phyloP scores from a whole-genome alignment of 2,888 invertebrate genomes.

The Lepeophtheirus nordmannii region DNA sequence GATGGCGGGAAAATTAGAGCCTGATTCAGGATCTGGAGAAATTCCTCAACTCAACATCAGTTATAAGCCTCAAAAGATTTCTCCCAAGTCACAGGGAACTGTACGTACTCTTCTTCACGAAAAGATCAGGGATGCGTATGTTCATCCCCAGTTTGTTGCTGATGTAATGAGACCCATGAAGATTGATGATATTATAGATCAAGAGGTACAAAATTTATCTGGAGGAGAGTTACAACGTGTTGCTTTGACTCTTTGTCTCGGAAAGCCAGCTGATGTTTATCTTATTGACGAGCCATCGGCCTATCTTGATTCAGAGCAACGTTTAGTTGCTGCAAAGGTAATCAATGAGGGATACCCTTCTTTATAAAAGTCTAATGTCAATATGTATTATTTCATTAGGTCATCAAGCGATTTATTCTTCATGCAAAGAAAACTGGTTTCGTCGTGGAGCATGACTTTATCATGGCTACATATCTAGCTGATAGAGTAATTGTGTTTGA shows the following conservation, averaged over 20 bases:
- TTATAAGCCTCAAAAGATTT: constrained; percentile 99
- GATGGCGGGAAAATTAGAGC: constrained; percentile 85
- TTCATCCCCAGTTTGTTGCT: constrained; percentile 94
- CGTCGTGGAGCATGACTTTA: constrained; percentile 99
- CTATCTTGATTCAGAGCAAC: constrained; percentile 97
- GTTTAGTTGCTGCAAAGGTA: constrained; percentile 97
- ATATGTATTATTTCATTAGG: not conserved
- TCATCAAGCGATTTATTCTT: constrained; percentile 54
- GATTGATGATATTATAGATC: constrained; percentile 92
- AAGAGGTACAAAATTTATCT: constrained; percentile 93
- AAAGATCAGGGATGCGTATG: constrained; percentile 89
- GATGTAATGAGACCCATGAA: constrained; percentile 97
- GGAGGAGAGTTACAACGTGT: constrained; percentile 98
- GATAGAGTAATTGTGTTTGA: constrained; percentile 98
- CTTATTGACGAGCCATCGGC: constrained; percentile 97
- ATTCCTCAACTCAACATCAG: constrained; percentile 87
- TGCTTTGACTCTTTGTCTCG: constrained; percentile 84
- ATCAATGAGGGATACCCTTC: constrained; percentile 48
- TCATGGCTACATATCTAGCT: constrained; percentile 98
- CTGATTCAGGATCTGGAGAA: constrained; percentile 61
- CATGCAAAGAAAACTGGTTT: constrained; percentile 99
- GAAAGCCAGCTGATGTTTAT: constrained; percentile 97
- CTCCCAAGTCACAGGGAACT: constrained; percentile 83
- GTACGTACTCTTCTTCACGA: constrained; percentile 86
- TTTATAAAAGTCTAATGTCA: constrained; percentile 40